phyloP scores from a whole-genome alignment of 2,888 invertebrate species.

The Sarcophaga caerulescens region DNA sequence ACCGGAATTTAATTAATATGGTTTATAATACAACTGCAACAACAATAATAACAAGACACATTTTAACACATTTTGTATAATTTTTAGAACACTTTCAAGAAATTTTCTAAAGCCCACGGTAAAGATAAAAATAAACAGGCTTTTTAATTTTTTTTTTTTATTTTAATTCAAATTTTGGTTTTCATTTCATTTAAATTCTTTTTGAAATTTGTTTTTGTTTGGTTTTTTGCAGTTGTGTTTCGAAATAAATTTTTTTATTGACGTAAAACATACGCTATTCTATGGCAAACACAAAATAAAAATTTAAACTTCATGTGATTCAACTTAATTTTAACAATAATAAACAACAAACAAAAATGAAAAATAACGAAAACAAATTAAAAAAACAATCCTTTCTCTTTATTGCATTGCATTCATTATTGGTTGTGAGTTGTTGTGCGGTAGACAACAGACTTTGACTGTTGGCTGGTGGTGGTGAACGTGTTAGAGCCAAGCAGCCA shows the following conservation, averaged over 20 bases:
- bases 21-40: background rate
- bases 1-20: conserved; percentile 59
- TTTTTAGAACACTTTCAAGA: conserved; percentile 50
- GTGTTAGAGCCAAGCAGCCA: conserved; percentile 15
- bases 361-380: background rate
- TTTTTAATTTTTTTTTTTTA: conserved; percentile 1
- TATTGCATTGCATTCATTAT: conserved; percentile 36
- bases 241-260: conserved; percentile 7
- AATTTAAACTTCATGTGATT: background rate
- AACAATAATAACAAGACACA: background rate
- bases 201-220: background rate
- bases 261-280: background rate
- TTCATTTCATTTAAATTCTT: conserved; percentile 15
- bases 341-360: background rate
- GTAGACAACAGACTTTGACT: conserved; percentile 49
- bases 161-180: background rate
- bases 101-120: conserved; percentile 34
- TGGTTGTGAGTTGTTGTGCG: background rate
- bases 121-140: background rate
- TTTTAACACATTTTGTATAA: conserved; percentile 53
- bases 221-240: background rate
- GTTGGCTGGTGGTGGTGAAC: conserved; percentile 45
- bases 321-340: conserved; percentile 6
- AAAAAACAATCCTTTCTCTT: conserved; percentile 66
- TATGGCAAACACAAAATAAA: background rate